Base-by-base conservation (phyloP, 1,140 invertebrate genomes). In the Drosophila bifasciata region DNA sequence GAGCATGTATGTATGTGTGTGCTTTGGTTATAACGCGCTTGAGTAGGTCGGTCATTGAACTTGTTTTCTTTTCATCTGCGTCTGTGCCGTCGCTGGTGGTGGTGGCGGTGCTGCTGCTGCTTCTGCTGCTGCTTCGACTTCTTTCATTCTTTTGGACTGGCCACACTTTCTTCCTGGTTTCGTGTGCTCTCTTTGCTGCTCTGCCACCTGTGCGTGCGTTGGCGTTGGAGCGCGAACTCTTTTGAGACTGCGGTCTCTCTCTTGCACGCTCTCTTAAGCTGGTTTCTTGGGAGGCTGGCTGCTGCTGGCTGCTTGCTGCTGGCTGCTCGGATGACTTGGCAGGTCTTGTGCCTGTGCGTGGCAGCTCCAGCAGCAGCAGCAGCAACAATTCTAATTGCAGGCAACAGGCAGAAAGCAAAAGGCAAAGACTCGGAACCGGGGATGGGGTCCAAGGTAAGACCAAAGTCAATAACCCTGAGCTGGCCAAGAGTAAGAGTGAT, bases 11-110 rank as follows among this genome's bases (percentile, higher is more conserved):
- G 49, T 55, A 15, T 49, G 52, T 69, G 51, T 70, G 50, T 70
- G 88, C 78, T 85, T 85, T 71, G 79, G 68, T 80, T 90, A 83
- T 86, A 91, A 74, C 79, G 83, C 90, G 91, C 90, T 91, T 91
- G 91, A 91, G 91, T 91, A 91, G 91, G 91, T 91, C 91, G 91
- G 91, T 91, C 90, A 91, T 91, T 91, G 89, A 91, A 91, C 90
- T 91, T 90, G 90, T 91, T 90, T 86, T 78, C 59, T 83, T 90
- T 80, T 79, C 80, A 73, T 76, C 80, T 76, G 50, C 60, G 32
- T 13, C 32, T 36, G 32, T 60, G 13, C 39, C 39, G 43, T 51
- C 32, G 55, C 16, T n/a, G n/a, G n/a, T n/a, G n/a, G n/a, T n/a
- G n/a, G n/a, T n/a, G n/a, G n/a, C n/a, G n/a, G n/a, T n/a, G n/a